Base-by-base conservation (phyloP, 2,113 vertebrate genomes). In the Epinephelus fuscoguttatus region DNA sequence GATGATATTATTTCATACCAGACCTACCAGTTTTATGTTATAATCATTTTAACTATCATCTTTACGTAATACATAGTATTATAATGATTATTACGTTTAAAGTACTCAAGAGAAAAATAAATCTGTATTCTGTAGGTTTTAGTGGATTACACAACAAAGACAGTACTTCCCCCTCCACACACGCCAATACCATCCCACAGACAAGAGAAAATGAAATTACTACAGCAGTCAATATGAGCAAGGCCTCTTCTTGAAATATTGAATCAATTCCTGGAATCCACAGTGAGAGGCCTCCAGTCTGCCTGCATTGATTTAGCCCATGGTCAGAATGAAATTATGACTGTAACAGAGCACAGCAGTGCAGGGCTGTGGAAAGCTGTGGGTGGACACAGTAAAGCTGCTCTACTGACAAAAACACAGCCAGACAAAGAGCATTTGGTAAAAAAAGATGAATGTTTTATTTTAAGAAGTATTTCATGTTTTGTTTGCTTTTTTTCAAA, bases 251-350 rank as follows among this genome's bases (percentile, higher is more conserved):
- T 91, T 88, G 81, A 92, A 95, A 93, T 84, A 87, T 53, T 88
- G 85, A 90, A 86, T 92, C 69, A 80, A 45, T 94, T 95, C 89
- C 91, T 87, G 90, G 89, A 94, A 94, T 75, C 75, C 63, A 74
- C 9, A 6, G 52, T 66, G 59, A 82, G 57, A 85, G 81, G 73
- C 76, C 85, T 91, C 69, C 85, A 85, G 89, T 88, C 87, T 81
- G 89, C 60, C 82, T 81, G 49, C 78, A 92, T 73, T 73, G 88
- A 93, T 93, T 91, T 74, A 82, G 62, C 85, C 88, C 82, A 85
- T 50, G 75, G 74, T 81, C 89, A 86, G 68, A 93, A 87, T 88
- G 73, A 89, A 91, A 91, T 91, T 63, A 81, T 75, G 64, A 81
- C 60, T 70, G 4, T 10, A 76, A 47, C 73, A 84, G 63, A 73